phyloP scores from a whole-genome alignment of 2,888 invertebrate genomes.

The Phalera bucephala region DNA sequence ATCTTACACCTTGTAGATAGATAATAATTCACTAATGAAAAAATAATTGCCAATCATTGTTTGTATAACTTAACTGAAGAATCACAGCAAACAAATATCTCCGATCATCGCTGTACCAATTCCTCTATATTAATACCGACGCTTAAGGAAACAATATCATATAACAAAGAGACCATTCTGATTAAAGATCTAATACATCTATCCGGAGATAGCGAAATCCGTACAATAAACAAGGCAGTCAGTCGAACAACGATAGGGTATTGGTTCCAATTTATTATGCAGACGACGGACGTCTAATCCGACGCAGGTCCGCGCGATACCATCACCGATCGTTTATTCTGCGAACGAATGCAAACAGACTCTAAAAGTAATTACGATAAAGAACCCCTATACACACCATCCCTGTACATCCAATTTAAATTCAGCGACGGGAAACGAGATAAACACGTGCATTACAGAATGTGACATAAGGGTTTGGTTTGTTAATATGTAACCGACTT shows the following conservation, averaged over 20 bases:
- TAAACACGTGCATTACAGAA: conserved; percentile 4
- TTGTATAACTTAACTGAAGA: too few relatives aligned
- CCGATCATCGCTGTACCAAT: conserved; percentile 1
- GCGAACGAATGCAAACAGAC: conserved; percentile 45
- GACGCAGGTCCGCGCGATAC: conserved; percentile 34
- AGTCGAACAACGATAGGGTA: conserved; percentile 37
- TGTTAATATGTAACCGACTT: too few relatives aligned
- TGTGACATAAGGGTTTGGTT: neutral
- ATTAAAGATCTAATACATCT: conserved; percentile 30
- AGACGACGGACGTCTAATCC: conserved; percentile 52
- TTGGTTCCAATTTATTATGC: conserved; percentile 59
- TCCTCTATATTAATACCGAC: conserved; percentile 18
- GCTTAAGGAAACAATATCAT: conserved; percentile 24
- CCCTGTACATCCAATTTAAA: conserved; percentile 20
- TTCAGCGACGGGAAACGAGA: conserved; percentile 5
- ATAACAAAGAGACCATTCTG: conserved; percentile 18
- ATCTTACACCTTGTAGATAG: too few relatives aligned
- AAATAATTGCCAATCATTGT: too few relatives aligned
- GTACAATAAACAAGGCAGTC: conserved; percentile 41
- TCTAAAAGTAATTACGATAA: conserved; percentile 42
- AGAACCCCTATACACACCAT: conserved; percentile 21
- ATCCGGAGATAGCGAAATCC: conserved; percentile 27
- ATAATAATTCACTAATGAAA: too few relatives aligned
- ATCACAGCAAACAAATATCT: too few relatives aligned
- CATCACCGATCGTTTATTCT: conserved; percentile 43